Conservation (phyloP, 2,888 invertebrate species). For the Gnatocerus cornutus region DNA sequence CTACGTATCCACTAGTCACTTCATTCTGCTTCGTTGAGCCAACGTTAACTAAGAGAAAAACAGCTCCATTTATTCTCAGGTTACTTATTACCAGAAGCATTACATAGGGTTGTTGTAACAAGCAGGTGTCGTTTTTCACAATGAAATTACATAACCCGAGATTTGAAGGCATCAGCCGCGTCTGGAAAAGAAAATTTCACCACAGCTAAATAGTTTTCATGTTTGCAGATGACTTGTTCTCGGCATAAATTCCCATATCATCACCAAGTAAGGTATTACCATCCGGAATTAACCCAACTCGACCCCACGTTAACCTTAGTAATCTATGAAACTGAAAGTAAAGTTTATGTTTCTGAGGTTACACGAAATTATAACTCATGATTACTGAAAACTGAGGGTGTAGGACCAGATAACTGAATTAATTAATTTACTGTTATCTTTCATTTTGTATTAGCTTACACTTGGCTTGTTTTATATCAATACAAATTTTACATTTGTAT, state of each 20-base stretch:
- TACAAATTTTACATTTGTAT: slow-evolving; percentile 25
- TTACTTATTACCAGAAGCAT: slow-evolving; percentile 57
- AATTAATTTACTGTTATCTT: slow-evolving; percentile 51
- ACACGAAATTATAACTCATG: slow-evolving; percentile 46
- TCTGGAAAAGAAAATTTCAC: slow-evolving; percentile 5
- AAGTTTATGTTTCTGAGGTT: slow-evolving; percentile 45
- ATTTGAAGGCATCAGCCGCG: no score
- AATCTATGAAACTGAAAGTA: slow-evolving; percentile 46
- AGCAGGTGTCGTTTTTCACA: slow-evolving; percentile 55
- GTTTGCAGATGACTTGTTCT: slow-evolving; percentile 9
- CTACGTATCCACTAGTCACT: slow-evolving; percentile 44
- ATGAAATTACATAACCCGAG: slow-evolving; percentile 54
- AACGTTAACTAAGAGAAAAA: slow-evolving; percentile 55
- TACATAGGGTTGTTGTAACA: slow-evolving; percentile 56
- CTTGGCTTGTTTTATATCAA: slow-evolving; percentile 28
- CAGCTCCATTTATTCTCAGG: slow-evolving; percentile 57
- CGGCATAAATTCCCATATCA: slow-evolving; percentile 11
- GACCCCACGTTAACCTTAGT: slow-evolving; percentile 36
- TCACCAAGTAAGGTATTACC: slow-evolving; percentile 4
- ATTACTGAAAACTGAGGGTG: slow-evolving; percentile 46
- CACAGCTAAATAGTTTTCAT: neutral
- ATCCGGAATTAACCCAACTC: slow-evolving; percentile 21
- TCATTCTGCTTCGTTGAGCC: slow-evolving; percentile 48
- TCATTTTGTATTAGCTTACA: slow-evolving; percentile 40
- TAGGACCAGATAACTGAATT: slow-evolving; percentile 43